phyloP scores from a whole-genome alignment of 2,113 vertebrate genomes.

The Protomyctophum bolini region DNA sequence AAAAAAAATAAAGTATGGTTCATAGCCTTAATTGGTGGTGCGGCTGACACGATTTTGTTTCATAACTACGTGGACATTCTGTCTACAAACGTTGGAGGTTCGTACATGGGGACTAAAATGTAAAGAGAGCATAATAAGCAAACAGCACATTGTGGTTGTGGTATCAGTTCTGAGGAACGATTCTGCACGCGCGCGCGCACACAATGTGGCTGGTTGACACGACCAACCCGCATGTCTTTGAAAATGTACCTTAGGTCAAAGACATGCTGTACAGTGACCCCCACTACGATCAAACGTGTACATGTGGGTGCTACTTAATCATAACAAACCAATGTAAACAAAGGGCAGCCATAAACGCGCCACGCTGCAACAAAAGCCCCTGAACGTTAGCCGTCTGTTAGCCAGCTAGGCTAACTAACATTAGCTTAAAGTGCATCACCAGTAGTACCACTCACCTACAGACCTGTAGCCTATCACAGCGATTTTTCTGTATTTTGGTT shows the following conservation, averaged over 20 bases:
- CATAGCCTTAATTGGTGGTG: no score
- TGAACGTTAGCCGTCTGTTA: conserved; percentile 55
- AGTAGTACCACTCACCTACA: conserved; percentile 76
- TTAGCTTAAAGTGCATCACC: conserved; percentile 26
- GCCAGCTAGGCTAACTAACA: conserved; percentile 32
- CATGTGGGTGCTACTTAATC: background rate
- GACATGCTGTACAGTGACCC: no score
- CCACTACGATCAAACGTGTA: no score
- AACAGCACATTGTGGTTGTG: no score
- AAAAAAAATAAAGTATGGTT: background rate
- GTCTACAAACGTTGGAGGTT: no score
- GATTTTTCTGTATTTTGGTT: conserved; percentile 82
- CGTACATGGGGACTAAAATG: background rate
- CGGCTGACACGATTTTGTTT: no score
- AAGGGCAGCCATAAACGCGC: conserved; percentile 1
- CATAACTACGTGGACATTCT: no score
- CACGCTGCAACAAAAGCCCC: conserved; percentile 48
- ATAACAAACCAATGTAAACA: conserved; percentile 1
- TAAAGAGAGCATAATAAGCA: no score
- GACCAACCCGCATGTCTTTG: no score
- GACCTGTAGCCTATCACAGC: conserved; percentile 83
- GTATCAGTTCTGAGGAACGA: no score
- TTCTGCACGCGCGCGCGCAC: no score
- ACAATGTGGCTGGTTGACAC: background rate
- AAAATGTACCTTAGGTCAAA: no score